Evolutionary conservation across 2,797 vertebrate species (phyloP), one percentile per base, ranked within the genome.

Genomic region (Myotis planiceps): DNA sequence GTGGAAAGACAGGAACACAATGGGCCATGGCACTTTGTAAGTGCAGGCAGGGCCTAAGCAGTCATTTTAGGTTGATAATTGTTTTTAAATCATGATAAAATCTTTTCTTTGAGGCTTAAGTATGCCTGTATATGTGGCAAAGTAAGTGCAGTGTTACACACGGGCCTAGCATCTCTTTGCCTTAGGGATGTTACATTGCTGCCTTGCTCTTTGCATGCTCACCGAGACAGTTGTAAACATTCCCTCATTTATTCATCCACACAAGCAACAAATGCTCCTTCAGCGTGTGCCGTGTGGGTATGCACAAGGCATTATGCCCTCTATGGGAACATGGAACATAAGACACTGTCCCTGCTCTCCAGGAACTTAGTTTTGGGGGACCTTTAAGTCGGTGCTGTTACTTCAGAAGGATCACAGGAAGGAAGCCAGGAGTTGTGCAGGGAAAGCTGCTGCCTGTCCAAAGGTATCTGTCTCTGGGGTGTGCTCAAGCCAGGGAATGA

Each of bases 51-150:
- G 49, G 9, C 63, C 42, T 63, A 89, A 79, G 29, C 6, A 65
- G 13, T 53, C 47, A 89, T 42, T 79, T 90, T 88, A 81, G 72
- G 53, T 55, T 66, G 39, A 39, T 21, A 19, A n/a, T 72, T 42
- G 76, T 86, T 83, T 92, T 92, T 37, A 92, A 95, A 49, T 53
- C 47, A 76, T 83, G 32, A 51, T 10, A 93, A 74, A 87, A 45
- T 75, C 3, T 86, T 88, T 88, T 90, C 69, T 89, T 90, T 84
- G 81, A 55, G 75, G 34, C 18, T 84, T 94, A 27, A 25, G 14
- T 88, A 37, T 71, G 23, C 81, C 19, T n/a, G 9, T 84, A 15
- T 83, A n/a, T 83, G 80, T 90, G 51, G 12, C 58, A 88, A 78
- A 85, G 69, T 49, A 42, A 72, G 49, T 75, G 72, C 39, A 72